Evolutionary conservation across 1,140 invertebrate genomes (phyloP), one percentile per base, ranked within the genome.

Genomic region (Drosophila tsacasi): DNA sequence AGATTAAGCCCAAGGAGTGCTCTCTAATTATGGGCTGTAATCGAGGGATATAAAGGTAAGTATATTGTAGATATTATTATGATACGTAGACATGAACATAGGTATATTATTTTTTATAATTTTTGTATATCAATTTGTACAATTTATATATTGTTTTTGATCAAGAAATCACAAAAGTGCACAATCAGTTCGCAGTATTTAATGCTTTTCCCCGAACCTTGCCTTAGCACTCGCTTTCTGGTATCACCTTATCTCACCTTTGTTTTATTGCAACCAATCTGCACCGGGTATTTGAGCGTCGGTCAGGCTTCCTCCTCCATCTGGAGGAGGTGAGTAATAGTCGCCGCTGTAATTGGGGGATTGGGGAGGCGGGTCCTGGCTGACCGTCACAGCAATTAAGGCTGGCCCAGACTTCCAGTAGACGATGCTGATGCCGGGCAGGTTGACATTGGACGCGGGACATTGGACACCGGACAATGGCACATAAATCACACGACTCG

Each of bases 321-420:
- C 27, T 35, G 52, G 25, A 23, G 25, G 52, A 42, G 67, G 62
- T 80, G 66, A 69, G 67, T 72, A 74, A 71, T 74, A 47, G 76
- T 76, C 49, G 67, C 57, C 42, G 65, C 27, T 37, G 55, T 63
- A 58, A 57, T 55, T 35, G 49, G n/a, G 30, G 42, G 25, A 39
- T 39, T 17, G 59, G 32, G n/a, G 30, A 17, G 27, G 25, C 37
- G 58, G 17, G 49, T 40, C 42, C 54, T 32, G 46, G 58, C 32
- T 32, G 67, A 65, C 67, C 68, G 76, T 67, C 60, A 52, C 64
- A 78, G 52, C 81, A 87, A 87, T 89, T 89, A 89, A 84, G 66
- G 64, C 64, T 52, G 64, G 57, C 73, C 73, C 83, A 89, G 84
- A 89, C 85, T 60, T 25, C 35, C 52, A 30, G 65, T 63, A 87